Evolutionary conservation across 2,113 vertebrate species (phyloP).

Genomic region (Phalacrocorax pelagicus): DNA sequence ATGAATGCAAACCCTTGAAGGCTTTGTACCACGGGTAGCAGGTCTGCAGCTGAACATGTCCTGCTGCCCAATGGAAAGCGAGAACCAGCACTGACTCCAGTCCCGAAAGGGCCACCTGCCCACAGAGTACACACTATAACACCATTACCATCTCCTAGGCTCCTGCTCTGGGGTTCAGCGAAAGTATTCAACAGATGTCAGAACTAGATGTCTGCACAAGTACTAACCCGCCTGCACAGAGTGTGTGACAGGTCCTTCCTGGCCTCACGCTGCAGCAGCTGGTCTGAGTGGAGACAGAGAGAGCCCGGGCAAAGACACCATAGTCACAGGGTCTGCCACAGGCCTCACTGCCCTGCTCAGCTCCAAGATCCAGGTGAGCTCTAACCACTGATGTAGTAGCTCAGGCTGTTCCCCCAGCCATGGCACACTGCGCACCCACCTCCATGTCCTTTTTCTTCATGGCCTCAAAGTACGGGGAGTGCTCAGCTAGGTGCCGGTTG

Average conservation of each 20-base stretch:
- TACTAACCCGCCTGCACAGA: neutral
- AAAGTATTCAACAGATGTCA: neutral
- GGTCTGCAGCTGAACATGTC: neutral
- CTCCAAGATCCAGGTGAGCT: neutral
- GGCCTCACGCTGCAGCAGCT: neutral
- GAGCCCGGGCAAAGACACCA: fast-evolving
- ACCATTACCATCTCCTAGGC: neutral
- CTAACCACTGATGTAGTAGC: neutral
- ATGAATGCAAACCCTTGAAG: neutral
- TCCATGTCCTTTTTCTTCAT: slow-evolving; percentile 95
- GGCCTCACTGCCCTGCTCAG: neutral
- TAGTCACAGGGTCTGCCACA: fast-evolving
- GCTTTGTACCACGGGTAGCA: neutral
- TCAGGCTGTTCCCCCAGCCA: neutral
- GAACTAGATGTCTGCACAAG: neutral
- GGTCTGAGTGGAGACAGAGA: neutral
- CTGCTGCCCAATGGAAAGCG: neutral
- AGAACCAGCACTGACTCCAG: neutral
- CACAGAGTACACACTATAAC: neutral
- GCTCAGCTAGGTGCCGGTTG: slow-evolving; percentile 89
- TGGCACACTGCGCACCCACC: slow-evolving; percentile 68
- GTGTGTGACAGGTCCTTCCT: neutral
- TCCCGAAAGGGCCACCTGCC: neutral
- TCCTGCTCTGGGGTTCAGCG: neutral
- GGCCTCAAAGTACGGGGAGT: slow-evolving; percentile 94